Percentiles rank a stretch among this genome's conserved stretches.
These are phyloP conservation scores for Aradus depressus DNA, from an alignment of 2,888 invertebrate species.

Conservation along the genomic window DNA sequence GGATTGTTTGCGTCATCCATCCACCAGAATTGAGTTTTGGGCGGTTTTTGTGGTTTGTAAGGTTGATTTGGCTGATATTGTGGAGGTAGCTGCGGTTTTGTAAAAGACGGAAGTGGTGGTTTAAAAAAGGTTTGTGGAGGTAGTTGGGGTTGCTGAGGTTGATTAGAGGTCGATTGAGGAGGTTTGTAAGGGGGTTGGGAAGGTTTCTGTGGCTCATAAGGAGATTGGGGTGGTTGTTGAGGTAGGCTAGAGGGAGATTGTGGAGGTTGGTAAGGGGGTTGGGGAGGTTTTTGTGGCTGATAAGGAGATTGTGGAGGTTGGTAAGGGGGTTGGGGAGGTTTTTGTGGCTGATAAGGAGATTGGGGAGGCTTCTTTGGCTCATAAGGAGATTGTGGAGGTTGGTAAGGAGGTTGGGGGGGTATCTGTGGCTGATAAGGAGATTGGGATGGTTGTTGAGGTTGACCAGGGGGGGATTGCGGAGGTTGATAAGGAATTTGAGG, in stretches of 20 bases:
- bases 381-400: neutral
- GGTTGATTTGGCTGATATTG: conserved; percentile 3
- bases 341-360: neutral
- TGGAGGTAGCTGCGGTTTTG: conserved; percentile 2
- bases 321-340: conserved; percentile 3
- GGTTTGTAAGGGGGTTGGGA: neutral
- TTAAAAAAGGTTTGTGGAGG: no score
- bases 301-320: conserved; percentile 4
- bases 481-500: neutral
- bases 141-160: conserved; percentile 7
- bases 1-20: neutral
- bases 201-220: neutral
- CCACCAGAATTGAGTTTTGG: conserved; percentile 12
- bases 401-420: neutral
- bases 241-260: neutral
- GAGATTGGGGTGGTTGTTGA: conserved; percentile 6
- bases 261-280: conserved; percentile 10
- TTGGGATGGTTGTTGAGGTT: neutral
- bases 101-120: neutral
- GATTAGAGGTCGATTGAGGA: neutral
- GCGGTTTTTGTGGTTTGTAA: conserved; percentile 3
- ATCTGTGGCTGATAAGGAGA: conserved; percentile 2
- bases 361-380: conserved; percentile 8
- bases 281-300: neutral
- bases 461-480: neutral